Evolutionary conservation across 2,797 vertebrate species (phyloP), one percentile per base, ranked within the genome.

Genomic region (Microctenopoma steveboyesi): DNA sequence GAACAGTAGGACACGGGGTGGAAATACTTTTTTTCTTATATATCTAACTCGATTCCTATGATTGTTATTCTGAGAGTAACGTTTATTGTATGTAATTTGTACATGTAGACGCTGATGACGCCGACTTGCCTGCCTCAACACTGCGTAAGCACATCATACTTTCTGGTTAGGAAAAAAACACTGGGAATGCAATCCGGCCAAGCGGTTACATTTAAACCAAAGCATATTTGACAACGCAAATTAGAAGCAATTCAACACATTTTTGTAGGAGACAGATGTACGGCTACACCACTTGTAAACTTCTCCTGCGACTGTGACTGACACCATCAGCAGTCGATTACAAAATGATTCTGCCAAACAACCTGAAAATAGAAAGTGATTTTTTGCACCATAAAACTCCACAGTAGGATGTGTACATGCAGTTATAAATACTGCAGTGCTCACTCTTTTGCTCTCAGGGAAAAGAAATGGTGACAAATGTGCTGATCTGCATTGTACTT

Each of bases 381-480:
- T 66, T 67, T 63, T 68, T 33, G 49, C 40, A 3, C 48, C 64
- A 51, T 58, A 40, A 66, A 67, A 76, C 49, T 63, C 46, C 50
- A 65, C 60, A 40, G 52, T 18, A 7, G 39, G 28, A 58, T 72
- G 58, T 39, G 59, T 46, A 28, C 62, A 52, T 59, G 63, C 46
- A 39, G 78, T 60, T 80, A 64, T 61, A 54, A 74, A 79, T 72
- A 56, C 56, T 71, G 57, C 40, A 43, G 55, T 37, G 55, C 37
- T 77, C 53, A 28, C 25, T 74, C 59, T 76, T 79, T 63, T 62
- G 78, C 76, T 88, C 59, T 43, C n/a, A 28, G 57, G 64, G 52
- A 57, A 74, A 47, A 67, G 64, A 78, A 65, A 83, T 15, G 13
- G 71, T 81, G 75, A 87, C 64, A 88, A 82, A 88, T 88, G 46